These are phyloP conservation scores for Psix sp. DNA, from an alignment of 1,140 invertebrate genomes.

Conservation along the genomic window DNA sequence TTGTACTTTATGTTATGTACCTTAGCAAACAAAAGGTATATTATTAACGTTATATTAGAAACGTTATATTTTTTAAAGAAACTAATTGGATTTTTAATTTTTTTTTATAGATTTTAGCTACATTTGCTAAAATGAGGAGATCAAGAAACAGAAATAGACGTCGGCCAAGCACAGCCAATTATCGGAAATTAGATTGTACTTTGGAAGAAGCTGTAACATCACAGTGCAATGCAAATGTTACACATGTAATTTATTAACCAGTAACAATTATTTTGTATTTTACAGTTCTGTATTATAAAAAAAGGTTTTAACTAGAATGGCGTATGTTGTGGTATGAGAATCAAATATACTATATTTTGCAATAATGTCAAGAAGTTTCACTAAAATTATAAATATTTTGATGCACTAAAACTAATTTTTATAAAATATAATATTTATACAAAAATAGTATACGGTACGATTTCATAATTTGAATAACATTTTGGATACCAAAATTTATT, in stretches of 20 bases:
- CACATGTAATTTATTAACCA: constrained; percentile 75
- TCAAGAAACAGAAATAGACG: constrained; percentile 74
- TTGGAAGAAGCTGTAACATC: constrained; percentile 81
- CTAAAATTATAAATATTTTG: background rate
- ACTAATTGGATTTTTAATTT: background rate
- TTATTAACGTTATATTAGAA: constrained; percentile 6
- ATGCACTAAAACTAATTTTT: background rate
- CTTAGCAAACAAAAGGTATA: constrained; percentile 83
- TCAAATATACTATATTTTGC: constrained; percentile 12
- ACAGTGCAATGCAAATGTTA: constrained; percentile 74
- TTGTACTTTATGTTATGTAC: constrained; percentile 81
- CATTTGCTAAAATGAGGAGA: constrained; percentile 79
- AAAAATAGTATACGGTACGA: too few species aligned
- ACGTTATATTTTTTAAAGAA: constrained; percentile 10
- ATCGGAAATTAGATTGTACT: constrained; percentile 80
- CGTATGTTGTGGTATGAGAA: constrained; percentile 11
- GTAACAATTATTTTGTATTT: constrained; percentile 29
- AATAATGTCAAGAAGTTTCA: constrained; percentile 14
- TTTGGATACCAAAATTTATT: too few species aligned
- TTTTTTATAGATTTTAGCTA: constrained; percentile 78
- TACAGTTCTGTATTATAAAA: constrained; percentile 40
- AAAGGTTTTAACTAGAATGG: constrained; percentile 25
- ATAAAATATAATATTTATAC: too few species aligned
- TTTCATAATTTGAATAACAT: too few species aligned
- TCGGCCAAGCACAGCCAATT: constrained; percentile 79